phyloP scores from a whole-genome alignment of 2,797 vertebrate species.

The Platalea minor region DNA sequence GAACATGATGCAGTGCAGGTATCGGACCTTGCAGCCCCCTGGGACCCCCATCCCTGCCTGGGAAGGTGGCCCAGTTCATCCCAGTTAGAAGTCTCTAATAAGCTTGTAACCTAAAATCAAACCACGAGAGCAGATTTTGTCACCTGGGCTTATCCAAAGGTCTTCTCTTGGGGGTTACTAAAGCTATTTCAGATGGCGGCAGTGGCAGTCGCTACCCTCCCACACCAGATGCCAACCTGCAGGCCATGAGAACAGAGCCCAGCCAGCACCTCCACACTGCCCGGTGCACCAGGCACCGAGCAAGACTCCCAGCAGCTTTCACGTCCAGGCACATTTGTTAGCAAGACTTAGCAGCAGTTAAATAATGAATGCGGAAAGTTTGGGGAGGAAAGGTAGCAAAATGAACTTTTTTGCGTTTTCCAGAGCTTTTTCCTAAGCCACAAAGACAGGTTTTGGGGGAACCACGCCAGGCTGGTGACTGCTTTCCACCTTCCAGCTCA shows the following conservation, averaged over 20 bases:
- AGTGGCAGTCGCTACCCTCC: background rate
- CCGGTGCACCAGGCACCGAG: rapidly evolving
- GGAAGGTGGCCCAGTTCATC: background rate
- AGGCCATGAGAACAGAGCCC: background rate
- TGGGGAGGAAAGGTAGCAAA: background rate
- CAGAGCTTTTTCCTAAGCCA: background rate
- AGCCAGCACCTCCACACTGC: rapidly evolving
- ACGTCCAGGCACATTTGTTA: background rate
- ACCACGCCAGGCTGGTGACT: background rate
- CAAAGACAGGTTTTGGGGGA: background rate
- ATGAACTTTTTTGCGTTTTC: background rate
- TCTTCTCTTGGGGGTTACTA: background rate
- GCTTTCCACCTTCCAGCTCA: background rate
- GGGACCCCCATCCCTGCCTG: background rate
- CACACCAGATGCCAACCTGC: background rate
- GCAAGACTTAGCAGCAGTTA: background rate
- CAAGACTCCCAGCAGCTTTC: background rate
- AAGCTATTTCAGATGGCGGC: background rate
- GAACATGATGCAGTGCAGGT: background rate
- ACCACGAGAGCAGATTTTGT: background rate
- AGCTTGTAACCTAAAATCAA: background rate
- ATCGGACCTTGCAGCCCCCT: background rate
- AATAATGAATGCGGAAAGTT: rapidly evolving
- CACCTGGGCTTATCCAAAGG: background rate
- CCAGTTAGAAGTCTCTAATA: background rate